Evolutionary conservation across 2,888 invertebrate species (phyloP).

Genomic region (Lagria hirta): DNA sequence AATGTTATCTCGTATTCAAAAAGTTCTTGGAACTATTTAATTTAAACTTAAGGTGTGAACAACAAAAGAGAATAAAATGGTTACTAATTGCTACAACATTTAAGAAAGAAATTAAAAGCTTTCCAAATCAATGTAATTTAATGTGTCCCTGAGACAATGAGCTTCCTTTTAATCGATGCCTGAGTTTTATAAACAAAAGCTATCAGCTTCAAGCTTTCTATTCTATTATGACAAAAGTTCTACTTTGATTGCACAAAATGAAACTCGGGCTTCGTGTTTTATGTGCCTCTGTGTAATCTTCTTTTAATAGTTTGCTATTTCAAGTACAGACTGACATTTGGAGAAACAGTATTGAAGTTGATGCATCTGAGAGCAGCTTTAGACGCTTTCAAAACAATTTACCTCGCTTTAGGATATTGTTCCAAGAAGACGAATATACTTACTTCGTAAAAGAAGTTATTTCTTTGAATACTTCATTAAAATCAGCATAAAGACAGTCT

Average conservation of each 20-base stretch:
- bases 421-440: too few relatives aligned
- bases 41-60: conserved; percentile 11
- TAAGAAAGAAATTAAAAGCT: too few relatives aligned
- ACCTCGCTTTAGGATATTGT: too few relatives aligned
- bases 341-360: too few relatives aligned
- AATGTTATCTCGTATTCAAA: too few relatives aligned
- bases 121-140: too few relatives aligned
- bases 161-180: conserved; percentile 5
- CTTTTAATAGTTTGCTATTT: conserved; percentile 9
- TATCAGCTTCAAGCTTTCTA: conserved; percentile 8
- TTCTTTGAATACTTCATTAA: too few relatives aligned
- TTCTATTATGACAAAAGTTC: conserved; percentile 8
- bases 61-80: conserved; percentile 3
- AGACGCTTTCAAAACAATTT: too few relatives aligned
- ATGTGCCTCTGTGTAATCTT: conserved; percentile 9
- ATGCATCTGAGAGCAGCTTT: too few relatives aligned
- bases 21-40: conserved; percentile 7
- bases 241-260: conserved; percentile 5
- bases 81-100: conserved; percentile 11
- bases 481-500: too few relatives aligned
- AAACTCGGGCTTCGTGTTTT: conserved; percentile 10
- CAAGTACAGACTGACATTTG: conserved; percentile 1
- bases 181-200: conserved; percentile 13
- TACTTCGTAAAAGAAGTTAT: too few relatives aligned
- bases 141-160: conserved; percentile 12